Evolutionary conservation across 2,113 vertebrate genomes (phyloP), one percentile per base, ranked within the genome.

Genomic region (Scortum barcoo): DNA sequence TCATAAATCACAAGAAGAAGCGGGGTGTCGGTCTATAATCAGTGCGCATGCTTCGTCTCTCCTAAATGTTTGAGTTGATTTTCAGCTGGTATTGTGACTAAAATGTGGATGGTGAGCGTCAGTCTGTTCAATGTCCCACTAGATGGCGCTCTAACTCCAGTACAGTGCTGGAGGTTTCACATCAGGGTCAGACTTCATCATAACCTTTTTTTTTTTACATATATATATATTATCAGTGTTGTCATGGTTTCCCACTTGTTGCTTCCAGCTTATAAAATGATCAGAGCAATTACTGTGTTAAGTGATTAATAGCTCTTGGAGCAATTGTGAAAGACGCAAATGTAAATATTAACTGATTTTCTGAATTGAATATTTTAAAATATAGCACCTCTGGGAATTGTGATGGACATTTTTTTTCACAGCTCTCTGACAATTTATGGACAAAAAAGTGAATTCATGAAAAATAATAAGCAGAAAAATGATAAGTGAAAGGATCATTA

Each of bases 141-240:
- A 93, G 92, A 63, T 92, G 92, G 80, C 83, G 17, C 80, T 76
- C 61, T 83, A 17, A 26, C 3, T 16, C 20, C 50, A 60, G 38
- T 24, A 33, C 9, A 46, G 2, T 11, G 33, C 51, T 10, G 16
- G 36, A 50, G 9, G 28, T 78, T 10, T 40, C 33, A 68, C 30
- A 4, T 19, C 2, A 26, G 30, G 13, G 33, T 57, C 40, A 61
- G n/a, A 19, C 56, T 40, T 54, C 51, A 73, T 22, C 50, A 44
- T 19, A 44, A 54, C 9, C 36, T 24, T 22, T 66, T 33, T 60
- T 0, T 48, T 22, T 36, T 74, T 36, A n/a, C n/a, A n/a, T n/a
- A n/a, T n/a, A n/a, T n/a, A n/a, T n/a, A n/a, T 40, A 38, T 36
- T 26, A 13, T 65, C 26, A 36, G 5, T 20, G 40, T 72, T 57